These are phyloP conservation scores for Adineta ricciae DNA, from an alignment of 2,888 invertebrate genomes.

Conservation along the genomic window DNA sequence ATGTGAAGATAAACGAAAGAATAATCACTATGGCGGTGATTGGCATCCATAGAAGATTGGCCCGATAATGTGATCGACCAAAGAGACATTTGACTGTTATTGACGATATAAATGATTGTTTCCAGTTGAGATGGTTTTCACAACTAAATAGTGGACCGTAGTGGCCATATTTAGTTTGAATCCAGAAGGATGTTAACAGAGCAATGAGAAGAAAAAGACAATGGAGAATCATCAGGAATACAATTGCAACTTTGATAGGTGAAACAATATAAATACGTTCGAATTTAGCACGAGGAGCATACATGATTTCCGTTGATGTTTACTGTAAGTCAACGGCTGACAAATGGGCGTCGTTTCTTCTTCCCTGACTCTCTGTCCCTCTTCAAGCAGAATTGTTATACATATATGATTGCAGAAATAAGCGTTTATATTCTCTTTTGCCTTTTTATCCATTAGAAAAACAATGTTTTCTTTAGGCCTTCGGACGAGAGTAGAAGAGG, in stretches of 20 bases:
- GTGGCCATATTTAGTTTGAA: not conserved
- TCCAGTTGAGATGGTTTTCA: not conserved
- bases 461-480: not conserved
- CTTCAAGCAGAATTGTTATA: not conserved
- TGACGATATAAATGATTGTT: not conserved
- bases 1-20: not conserved
- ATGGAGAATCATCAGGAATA: not conserved
- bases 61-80: not conserved
- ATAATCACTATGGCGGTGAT: not conserved
- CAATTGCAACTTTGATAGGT: not conserved
- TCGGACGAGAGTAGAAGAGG: not conserved
- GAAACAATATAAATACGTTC: conserved; percentile 21
- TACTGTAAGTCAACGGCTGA: not conserved
- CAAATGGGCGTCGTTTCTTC: not conserved
- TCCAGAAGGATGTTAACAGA: conserved; percentile 4
- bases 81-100: not conserved
- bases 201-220: conserved; percentile 1
- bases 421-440: not conserved
- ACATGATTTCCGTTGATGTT: not conserved
- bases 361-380: too few species aligned
- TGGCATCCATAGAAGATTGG: not conserved
- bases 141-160: conserved; percentile 2
- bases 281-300: conserved; percentile 21
- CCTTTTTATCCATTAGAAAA: not conserved
- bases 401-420: not conserved